These are phyloP conservation scores for Sula dactylatra DNA, from an alignment of 2,113 vertebrate species.

Conservation along the genomic window DNA sequence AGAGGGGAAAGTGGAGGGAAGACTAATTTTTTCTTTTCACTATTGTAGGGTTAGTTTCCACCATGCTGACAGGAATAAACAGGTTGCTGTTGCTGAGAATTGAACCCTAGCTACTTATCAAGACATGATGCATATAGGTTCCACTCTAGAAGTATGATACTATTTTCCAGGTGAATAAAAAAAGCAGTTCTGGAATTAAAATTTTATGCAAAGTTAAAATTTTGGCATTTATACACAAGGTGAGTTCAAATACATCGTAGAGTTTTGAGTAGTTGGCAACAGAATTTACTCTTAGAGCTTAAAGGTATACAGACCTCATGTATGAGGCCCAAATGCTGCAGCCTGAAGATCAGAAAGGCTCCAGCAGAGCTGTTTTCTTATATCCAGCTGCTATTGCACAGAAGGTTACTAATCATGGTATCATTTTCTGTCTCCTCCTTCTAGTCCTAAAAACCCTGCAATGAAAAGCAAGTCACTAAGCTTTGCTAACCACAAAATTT, in stretches of 20 bases:
- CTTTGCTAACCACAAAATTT: not conserved
- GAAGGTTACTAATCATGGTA: not conserved
- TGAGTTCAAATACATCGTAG: not conserved
- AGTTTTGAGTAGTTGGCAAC: not conserved
- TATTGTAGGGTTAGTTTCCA: not conserved
- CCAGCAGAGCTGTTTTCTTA: not conserved
- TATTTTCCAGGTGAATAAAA: not conserved
- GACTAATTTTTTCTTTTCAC: not conserved
- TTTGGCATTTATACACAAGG: not conserved
- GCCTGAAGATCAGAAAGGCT: not conserved
- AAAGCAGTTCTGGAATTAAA: not conserved
- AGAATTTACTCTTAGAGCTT: not conserved
- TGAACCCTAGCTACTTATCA: not conserved
- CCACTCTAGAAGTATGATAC: not conserved
- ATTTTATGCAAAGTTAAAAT: not conserved
- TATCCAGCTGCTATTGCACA: not conserved
- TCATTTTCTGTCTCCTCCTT: not conserved
- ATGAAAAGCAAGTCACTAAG: not conserved
- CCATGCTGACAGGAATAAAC: not conserved
- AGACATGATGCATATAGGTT: not conserved
- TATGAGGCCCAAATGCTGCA: not conserved
- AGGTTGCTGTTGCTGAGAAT: not conserved
- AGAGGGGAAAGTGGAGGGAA: not conserved
- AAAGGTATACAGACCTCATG: not conserved
- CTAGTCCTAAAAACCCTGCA: not conserved